phyloP scores from a whole-genome alignment of 1,140 invertebrate genomes.

The Heliothis subflexa region DNA sequence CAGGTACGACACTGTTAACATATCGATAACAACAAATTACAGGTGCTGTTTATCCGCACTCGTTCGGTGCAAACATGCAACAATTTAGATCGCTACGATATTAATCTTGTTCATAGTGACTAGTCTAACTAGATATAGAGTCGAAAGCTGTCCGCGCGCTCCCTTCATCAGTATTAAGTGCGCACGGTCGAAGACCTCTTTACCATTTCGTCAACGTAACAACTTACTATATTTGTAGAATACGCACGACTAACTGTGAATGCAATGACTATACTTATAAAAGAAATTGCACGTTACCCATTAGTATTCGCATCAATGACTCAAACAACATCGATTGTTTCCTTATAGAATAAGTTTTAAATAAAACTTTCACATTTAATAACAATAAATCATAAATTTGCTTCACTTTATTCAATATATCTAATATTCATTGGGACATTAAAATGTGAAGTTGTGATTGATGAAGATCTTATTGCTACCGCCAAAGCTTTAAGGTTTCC shows the following conservation, averaged over 20 bases:
- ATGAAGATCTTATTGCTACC: not conserved
- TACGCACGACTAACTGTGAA: conserved; percentile 51
- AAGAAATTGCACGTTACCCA: conserved; percentile 54
- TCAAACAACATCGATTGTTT: conserved; percentile 22
- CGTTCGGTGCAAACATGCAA: conserved; percentile 41
- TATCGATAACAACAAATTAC: conserved; percentile 79
- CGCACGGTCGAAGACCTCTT: conserved; percentile 57
- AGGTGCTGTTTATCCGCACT: conserved; percentile 59
- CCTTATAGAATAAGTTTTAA: conserved; percentile 49
- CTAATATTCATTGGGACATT: conserved; percentile 17
- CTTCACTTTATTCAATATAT: conserved; percentile 30
- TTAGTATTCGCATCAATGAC: conserved; percentile 53
- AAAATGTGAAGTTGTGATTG: not conserved
- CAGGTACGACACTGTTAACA: conserved; percentile 83
- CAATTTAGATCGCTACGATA: conserved; percentile 57
- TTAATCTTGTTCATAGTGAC: conserved; percentile 53
- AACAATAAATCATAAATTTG: conserved; percentile 31
- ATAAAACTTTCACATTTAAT: conserved; percentile 49
- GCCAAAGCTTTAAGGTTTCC: conserved; percentile 4
- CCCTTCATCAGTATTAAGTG: conserved; percentile 51
- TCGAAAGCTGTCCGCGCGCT: conserved; percentile 58
- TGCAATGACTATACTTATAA: conserved; percentile 17
- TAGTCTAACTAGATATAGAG: conserved; percentile 55
- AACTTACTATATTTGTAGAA: conserved; percentile 42
- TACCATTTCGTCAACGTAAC: conserved; percentile 54